Evolutionary conservation across 2,888 invertebrate species (phyloP), one percentile per base, ranked within the genome.

Genomic region (Rhynchonema sp.): DNA sequence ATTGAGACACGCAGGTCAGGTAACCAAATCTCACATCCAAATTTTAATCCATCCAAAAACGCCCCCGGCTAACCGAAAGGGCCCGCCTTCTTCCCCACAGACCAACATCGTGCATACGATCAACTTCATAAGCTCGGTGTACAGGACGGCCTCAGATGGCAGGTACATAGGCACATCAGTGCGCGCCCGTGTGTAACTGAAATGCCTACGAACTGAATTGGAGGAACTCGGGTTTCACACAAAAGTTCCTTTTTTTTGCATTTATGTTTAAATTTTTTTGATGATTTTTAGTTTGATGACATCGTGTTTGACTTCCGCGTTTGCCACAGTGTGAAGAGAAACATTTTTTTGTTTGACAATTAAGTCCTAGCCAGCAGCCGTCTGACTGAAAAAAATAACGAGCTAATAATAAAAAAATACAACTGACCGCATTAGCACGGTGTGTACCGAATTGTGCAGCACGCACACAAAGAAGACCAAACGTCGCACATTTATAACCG

Each of bases 91-190:
- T 30, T 56, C 56, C 23, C 23, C 3, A 2, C 6, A 2, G 30
- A 56, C 23, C 2, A 56, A 17, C 2, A 9, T 2, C 17, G 26
- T 2, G 46, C 57, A 57, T 2, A 57, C n/a, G 26, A n/a, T 9
- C 38, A 57, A 27, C 27, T 57, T 57, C 57, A 57, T 38, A 6
- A 57, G 1, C 27, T 57, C 57, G 6, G 29, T 57, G 46, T 25
- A 57, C 30, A 38, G 6, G 25, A 57, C 46, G 25, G 57, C 57
- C n/a, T 46, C 46, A 2, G 57, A 38, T 13, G 57, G 6, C 3
- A 46, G 38, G 27, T 46, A 57, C 57, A 57, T 38, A 1, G 2
- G 22, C 9, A 3, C 2, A 23, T 46, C 57, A 20, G 3, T 26
- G 20, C 57, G 38, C 28, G 54, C 26, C 9, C 54, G 52, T 25